Base-by-base conservation (phyloP, 1,140 invertebrate species). In the Gryllus bimaculatus region DNA sequence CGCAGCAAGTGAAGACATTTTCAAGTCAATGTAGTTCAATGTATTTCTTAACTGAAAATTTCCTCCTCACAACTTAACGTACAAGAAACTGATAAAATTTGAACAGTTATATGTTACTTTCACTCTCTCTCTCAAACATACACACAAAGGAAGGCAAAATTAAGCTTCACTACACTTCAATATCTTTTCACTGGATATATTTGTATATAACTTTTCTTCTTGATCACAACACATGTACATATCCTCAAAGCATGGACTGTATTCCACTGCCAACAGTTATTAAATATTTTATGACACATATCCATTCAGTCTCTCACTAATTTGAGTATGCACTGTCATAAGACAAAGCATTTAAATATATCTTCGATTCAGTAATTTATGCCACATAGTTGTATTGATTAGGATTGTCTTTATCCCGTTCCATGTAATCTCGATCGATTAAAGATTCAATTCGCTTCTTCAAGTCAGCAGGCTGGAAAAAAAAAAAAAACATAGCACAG, bases 361-460 rank as follows among this genome's bases (percentile, higher is more conserved):
- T 13, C 54, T 66, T 66, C 54, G 10, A 3, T 66, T 66, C 18
- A n/a, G 8, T 75, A 15, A 48, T 18, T 78, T 95, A 99, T 83
- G 98, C 97, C 85, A 99, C 97, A 86, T 99, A 99, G 87, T 98
- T 97, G 88, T 99, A 99, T 85, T 96, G 93, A 88, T 98, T 98
- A 80, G 96, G 91, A 89, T 98, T 98, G 86, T 99, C 96, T 87
- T 98, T 98, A 86, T 99, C 98, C 79, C 98, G 89, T 86, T 98
- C 95, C 95, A 99, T 98, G 86, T 99, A 99, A 86, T 99, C 98
- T 84, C 98, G 90, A 85, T 99, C 98, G 84, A 99, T 99, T 18
- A 99, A 89, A 66, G 96, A 98, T 86, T 99, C 98, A 82, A 99
- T 99, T 80, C 98, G 90, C 86, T 99, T 99, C 87, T 99, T 99